phyloP scores from a whole-genome alignment of 2,113 vertebrate species.

The Hassar affinis region DNA sequence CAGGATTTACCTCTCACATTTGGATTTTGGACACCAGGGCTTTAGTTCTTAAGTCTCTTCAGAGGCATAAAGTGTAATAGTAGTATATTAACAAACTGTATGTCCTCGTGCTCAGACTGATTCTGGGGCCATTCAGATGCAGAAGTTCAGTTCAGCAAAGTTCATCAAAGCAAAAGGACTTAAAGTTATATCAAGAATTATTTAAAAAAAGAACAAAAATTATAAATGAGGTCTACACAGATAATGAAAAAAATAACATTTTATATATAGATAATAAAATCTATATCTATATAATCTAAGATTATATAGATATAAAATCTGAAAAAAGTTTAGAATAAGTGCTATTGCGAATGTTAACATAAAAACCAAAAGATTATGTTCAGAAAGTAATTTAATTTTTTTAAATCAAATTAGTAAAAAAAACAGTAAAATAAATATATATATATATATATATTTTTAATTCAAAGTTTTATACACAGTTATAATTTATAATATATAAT shows the following conservation, averaged over 20 bases:
- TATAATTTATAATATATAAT: too few relatives aligned
- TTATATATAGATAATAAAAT: background rate
- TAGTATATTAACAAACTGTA: background rate
- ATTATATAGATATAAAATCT: background rate
- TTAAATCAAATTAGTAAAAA: background rate
- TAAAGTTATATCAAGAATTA: background rate
- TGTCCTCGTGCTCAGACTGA: too few relatives aligned
- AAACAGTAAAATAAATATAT: background rate
- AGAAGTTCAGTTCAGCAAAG: background rate
- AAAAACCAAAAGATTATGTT: background rate
- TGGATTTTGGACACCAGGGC: background rate
- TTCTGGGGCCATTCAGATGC: background rate
- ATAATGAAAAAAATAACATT: background rate
- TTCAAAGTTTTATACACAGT: too few relatives aligned
- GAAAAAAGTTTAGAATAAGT: background rate
- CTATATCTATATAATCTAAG: too few relatives aligned
- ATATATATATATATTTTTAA: background rate
- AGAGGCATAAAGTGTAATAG: background rate
- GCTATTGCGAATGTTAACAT: background rate
- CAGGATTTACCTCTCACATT: conserved; percentile 59
- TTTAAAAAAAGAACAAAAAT: too few relatives aligned
- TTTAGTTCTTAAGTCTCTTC: background rate
- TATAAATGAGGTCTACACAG: background rate
- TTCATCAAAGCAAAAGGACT: background rate
- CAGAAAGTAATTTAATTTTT: background rate